Conservation (phyloP, 1,140 invertebrate species). For the Rhopalosiphum padi region DNA sequence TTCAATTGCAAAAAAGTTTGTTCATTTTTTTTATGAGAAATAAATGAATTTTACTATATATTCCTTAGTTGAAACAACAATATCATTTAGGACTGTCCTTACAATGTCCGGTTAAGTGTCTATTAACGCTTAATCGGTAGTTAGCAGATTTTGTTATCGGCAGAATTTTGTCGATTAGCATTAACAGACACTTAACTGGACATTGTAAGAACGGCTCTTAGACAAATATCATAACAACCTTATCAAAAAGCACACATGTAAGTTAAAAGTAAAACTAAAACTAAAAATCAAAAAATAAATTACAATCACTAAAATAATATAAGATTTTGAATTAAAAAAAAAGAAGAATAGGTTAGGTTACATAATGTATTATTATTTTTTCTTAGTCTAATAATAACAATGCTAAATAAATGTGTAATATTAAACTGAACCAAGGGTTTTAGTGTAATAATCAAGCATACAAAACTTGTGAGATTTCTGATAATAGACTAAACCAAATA, state of each 20-base stretch:
- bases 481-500: not conserved
- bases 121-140: no score
- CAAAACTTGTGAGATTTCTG: not conserved
- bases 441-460: conserved; percentile 3
- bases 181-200: no score
- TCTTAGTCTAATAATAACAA: not conserved
- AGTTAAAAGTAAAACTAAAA: not conserved
- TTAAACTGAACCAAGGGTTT: not conserved
- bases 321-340: not conserved
- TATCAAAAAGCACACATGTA: not conserved
- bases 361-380: not conserved
- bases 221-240: conserved; percentile 5
- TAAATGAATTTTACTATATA: not conserved
- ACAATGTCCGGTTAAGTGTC: no score
- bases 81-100: not conserved
- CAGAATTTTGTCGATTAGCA: no score
- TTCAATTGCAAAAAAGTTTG: not conserved
- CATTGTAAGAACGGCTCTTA: no score
- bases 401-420: not conserved
- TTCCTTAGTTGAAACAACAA: conserved; percentile 11
- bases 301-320: not conserved
- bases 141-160: no score
- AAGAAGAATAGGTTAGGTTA: not conserved
- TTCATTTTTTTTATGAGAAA: not conserved
- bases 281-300: not conserved